These are phyloP conservation scores for Phrynosoma blainvillii DNA, from an alignment of 2,113 vertebrate genomes.

Conservation along the genomic window DNA sequence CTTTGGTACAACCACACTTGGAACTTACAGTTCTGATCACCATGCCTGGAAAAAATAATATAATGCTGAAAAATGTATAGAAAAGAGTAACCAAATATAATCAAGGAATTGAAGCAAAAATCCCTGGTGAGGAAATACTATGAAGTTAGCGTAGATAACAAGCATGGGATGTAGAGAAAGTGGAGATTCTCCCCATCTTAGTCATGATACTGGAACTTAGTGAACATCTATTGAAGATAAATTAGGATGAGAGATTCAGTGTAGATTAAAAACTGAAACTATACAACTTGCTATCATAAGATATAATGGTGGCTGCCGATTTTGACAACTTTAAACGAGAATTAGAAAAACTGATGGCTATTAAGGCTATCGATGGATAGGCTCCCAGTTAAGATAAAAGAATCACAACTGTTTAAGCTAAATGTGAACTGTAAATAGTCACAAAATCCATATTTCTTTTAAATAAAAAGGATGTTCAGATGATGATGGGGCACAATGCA, in stretches of 20 bases:
- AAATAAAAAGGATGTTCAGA: not conserved
- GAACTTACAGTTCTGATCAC: not conserved
- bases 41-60: not conserved
- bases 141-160: not conserved
- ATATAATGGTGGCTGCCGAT: not conserved
- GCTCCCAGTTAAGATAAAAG: not conserved
- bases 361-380: not conserved
- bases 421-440: not conserved
- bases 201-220: not conserved
- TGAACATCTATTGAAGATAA: not conserved
- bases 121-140: not conserved
- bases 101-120: not conserved
- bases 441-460: not conserved
- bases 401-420: too few relatives aligned
- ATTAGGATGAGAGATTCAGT: not conserved
- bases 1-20: not conserved
- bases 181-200: not conserved
- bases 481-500: not conserved
- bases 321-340: not conserved
- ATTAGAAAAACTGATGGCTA: not conserved
- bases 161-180: not conserved
- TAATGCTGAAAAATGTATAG: not conserved
- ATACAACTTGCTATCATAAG: not conserved
- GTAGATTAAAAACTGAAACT: not conserved
- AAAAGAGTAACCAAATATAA: not conserved